Base-by-base conservation (phyloP, 2,113 vertebrate species). In the Rhombomys opimus region DNA sequence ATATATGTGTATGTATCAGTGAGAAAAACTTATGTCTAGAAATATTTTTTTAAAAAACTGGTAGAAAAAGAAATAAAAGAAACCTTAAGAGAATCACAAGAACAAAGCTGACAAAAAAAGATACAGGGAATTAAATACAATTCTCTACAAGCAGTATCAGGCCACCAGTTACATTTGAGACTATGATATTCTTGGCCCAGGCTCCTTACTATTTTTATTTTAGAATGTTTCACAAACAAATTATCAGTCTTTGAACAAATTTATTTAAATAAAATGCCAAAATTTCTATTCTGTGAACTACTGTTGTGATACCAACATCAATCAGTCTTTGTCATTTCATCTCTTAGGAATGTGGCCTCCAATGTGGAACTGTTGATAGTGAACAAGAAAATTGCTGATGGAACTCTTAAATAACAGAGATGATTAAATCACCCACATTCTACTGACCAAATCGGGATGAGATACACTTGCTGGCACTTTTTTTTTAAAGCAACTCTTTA, bases 151-250 rank as follows among this genome's bases (percentile, higher is more conserved):
- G 2, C 0, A 90, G 95, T 70, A 52, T 76, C 27, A 87, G 1
- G 5, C 0, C 75, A 86, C 52, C 3, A 87, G 14, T 70, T 67
- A 82, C 22, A 41, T 80, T 86, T 14, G 23, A 13, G 22, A 12
- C 30, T 80, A 80, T 92, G 65, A 76, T 27, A 2, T 86, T 67
- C 1, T 35, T 77, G 7, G 4, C 23, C 10, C 6, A 77, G 54
- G 11, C 22, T 4, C 2, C 41, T 7, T 38, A 6, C 0, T 17
- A 46, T 77, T 80, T 77, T n/a, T 77, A 22, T 85, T 73, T 41
- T 89, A 22, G 54, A 70, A 65, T 52, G 7, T 54, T 65, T 92
- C 23, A 89, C 7, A 89, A 41, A 95, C 20, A 89, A 70, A 96
- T 68, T 93, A 72, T 0, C 0, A 41, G 25, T 35, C 7, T 87